Evolutionary conservation across 2,113 vertebrate species (phyloP).

Genomic region (Dolichallabes microphthalmus): DNA sequence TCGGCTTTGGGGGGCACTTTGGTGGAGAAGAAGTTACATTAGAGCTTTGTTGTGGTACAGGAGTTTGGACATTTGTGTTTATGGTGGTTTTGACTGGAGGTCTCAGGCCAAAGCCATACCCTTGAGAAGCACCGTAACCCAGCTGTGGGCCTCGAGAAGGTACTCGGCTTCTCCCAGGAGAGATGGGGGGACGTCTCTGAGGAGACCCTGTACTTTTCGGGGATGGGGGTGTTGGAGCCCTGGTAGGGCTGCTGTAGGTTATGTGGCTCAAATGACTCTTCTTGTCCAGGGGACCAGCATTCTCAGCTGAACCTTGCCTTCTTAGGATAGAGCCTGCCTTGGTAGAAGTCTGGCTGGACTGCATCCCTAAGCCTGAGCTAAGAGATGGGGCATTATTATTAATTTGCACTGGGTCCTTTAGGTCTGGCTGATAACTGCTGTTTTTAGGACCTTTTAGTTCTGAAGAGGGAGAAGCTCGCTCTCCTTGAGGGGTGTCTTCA

Average conservation of each 20-base stretch:
- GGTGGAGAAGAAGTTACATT: conserved; percentile 66
- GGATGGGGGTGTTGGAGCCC: conserved; percentile 47
- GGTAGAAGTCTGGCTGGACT: conserved; percentile 9
- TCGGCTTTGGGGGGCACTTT: conserved; percentile 82
- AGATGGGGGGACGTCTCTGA: conserved; percentile 63
- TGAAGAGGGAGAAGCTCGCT: conserved; percentile 25
- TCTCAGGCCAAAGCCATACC: conserved; percentile 77
- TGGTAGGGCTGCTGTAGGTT: conserved; percentile 50
- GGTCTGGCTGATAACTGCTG: conserved; percentile 22
- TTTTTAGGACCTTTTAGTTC: conserved; percentile 8
- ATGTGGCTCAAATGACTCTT: conserved; percentile 40
- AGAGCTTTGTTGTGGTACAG: conserved; percentile 72
- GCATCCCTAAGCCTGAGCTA: conserved; percentile 4
- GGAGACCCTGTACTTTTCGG: conserved; percentile 61
- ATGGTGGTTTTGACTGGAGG: conserved; percentile 80
- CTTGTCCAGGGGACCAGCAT: conserved; percentile 49
- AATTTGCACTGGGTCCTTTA: conserved; percentile 11
- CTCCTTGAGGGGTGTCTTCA: conserved; percentile 39
- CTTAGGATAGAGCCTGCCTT: conserved; percentile 25
- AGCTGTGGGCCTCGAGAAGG: conserved; percentile 54
- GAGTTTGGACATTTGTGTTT: conserved; percentile 84
- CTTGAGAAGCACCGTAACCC: conserved; percentile 64
- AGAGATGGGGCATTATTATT: conserved; percentile 25
- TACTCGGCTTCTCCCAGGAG: conserved; percentile 56
- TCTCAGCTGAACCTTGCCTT: conserved; percentile 49